These are phyloP conservation scores for Eospalax fontanierii DNA, from an alignment of 2,797 vertebrate species.

Conservation along the genomic window DNA sequence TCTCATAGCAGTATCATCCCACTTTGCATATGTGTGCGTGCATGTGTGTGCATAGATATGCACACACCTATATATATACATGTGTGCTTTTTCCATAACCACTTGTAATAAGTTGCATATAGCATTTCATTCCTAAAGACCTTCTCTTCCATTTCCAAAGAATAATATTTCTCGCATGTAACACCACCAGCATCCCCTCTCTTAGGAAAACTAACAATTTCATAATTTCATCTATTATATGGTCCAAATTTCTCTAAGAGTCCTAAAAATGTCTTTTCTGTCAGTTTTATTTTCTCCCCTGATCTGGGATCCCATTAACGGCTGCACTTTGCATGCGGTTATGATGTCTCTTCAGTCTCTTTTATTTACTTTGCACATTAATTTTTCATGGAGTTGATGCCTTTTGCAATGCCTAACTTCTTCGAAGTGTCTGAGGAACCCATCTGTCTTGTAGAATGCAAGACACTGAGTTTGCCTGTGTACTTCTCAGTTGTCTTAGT, in stretches of 20 bases:
- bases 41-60: not conserved
- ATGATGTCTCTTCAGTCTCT: not conserved
- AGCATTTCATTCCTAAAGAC: not conserved
- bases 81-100: not conserved
- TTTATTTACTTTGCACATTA: constrained; percentile 3
- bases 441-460: not conserved
- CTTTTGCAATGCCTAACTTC: not conserved
- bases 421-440: not conserved
- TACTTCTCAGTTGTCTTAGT: not conserved
- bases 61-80: not conserved
- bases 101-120: not conserved
- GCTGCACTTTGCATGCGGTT: not conserved
- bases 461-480: not conserved
- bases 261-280: constrained; percentile 17
- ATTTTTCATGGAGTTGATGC: not conserved
- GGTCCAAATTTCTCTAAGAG: constrained; percentile 4
- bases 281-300: not conserved
- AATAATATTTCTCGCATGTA: not conserved
- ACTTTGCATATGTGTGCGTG: not conserved
- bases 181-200: not conserved
- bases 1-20: not conserved
- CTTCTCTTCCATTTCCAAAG: not conserved
- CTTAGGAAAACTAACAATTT: constrained; percentile 16
- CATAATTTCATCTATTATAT: not conserved
- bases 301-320: not conserved